These are phyloP conservation scores for Endotricha flammealis DNA, from an alignment of 2,888 invertebrate genomes.

Conservation along the genomic window DNA sequence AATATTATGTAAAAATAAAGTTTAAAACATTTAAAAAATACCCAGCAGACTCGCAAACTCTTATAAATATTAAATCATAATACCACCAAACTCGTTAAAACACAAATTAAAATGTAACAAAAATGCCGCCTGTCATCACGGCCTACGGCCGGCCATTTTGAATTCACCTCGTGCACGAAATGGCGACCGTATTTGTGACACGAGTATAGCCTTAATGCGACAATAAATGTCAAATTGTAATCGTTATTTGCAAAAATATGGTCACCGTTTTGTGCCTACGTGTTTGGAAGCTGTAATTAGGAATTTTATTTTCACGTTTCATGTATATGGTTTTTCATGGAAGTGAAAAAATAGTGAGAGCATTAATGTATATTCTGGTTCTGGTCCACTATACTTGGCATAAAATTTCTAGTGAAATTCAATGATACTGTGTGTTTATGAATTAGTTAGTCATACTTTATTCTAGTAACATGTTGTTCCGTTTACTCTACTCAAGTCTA, in stretches of 20 bases:
- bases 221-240: constrained; percentile 70
- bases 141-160: constrained; percentile 46
- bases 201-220: constrained; percentile 59
- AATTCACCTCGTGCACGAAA: constrained; percentile 57
- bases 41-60: background rate
- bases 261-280: constrained; percentile 52
- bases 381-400: no score
- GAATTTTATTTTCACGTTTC: constrained; percentile 28
- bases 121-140: constrained; percentile 26
- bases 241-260: constrained; percentile 69
- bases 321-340: constrained; percentile 13
- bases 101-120: background rate
- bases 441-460: no score
- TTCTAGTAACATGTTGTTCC: no score
- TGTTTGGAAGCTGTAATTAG: constrained; percentile 63
- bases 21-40: no score
- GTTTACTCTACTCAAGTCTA: no score
- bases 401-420: no score
- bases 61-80: background rate
- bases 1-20: no score
- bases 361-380: no score
- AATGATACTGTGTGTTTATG: no score
- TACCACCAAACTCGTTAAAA: background rate
- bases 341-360: no score
- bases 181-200: constrained; percentile 52